Percentiles rank a stretch among this genome's conserved stretches.
Evolutionary conservation across 2,888 invertebrate species (phyloP).

Genomic region (Margaritifera margaritifera): DNA sequence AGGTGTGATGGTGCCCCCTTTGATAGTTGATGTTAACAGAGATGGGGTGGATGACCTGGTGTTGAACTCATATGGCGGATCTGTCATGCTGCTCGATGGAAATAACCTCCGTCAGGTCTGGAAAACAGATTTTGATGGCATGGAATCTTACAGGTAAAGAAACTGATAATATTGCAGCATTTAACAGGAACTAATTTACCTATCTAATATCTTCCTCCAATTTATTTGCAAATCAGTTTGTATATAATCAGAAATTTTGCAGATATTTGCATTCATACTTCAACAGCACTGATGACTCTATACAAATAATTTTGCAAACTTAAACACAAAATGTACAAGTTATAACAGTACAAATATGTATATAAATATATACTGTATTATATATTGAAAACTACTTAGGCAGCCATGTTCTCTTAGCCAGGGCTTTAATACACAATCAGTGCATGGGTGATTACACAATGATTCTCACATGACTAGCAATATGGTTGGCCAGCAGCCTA

Average conservation of each 20-base stretch:
- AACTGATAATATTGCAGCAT: neutral
- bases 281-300: no score
- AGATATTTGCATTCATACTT: no score
- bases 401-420: no score
- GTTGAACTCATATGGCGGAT: constrained; percentile 61
- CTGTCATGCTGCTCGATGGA: constrained; percentile 54
- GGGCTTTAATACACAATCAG: no score
- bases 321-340: no score
- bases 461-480: no score
- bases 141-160: constrained; percentile 63
- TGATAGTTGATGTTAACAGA: constrained; percentile 57
- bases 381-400: no score
- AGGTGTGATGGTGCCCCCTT: constrained; percentile 66
- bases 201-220: neutral
- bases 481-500: no score
- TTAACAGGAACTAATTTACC: neutral
- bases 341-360: no score
- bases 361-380: no score
- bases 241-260: neutral
- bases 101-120: constrained; percentile 50
- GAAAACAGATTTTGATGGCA: constrained; percentile 44
- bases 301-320: no score
- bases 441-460: no score
- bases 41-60: constrained; percentile 63
- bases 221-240: neutral